Percentiles rank a stretch among this genome's conserved stretches.
Conservation (phyloP, 53 echinoderm and acorn worm genomes). For the Astropecten irregularis region DNA sequence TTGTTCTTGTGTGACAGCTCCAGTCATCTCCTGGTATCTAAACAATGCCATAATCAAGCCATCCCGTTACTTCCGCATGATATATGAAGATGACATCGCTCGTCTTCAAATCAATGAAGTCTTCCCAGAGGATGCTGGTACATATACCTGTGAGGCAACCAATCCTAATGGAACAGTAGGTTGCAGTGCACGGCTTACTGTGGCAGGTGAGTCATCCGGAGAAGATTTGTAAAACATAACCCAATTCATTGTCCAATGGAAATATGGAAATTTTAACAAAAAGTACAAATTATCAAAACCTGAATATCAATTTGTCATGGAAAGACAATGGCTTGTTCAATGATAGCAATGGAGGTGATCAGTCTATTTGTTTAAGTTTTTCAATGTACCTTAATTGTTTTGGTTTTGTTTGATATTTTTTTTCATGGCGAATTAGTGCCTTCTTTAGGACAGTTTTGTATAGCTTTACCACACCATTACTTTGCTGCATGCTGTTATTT, state of each 20-base stretch:
- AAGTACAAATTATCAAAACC: neutral
- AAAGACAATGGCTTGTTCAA: too few species aligned
- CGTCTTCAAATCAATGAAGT: constrained; percentile 93
- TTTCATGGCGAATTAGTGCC: neutral
- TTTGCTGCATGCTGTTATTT: constrained; percentile 1
- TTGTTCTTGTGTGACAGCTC: constrained; percentile 71
- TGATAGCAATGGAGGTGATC: neutral
- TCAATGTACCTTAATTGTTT: neutral
- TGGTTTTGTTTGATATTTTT: neutral
- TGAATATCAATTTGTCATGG: too few species aligned
- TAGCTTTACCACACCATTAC: neutral
- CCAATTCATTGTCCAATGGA: too few species aligned
- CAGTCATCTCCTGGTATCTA: constrained; percentile 87
- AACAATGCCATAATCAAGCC: constrained; percentile 94
- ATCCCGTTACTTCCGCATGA: constrained; percentile 97
- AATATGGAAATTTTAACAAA: neutral
- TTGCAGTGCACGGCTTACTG: constrained; percentile 71
- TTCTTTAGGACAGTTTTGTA: constrained; percentile 1
- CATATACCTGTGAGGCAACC: constrained; percentile 87
- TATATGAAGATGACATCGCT: constrained; percentile 79
- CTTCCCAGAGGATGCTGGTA: constrained; percentile 91
- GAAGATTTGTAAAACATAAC: constrained; percentile 51
- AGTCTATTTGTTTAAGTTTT: too few species aligned
- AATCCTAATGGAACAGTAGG: constrained; percentile 66
- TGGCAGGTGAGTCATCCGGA: constrained; percentile 87